phyloP scores from a whole-genome alignment of 1,140 invertebrate species.

The Atta texana region DNA sequence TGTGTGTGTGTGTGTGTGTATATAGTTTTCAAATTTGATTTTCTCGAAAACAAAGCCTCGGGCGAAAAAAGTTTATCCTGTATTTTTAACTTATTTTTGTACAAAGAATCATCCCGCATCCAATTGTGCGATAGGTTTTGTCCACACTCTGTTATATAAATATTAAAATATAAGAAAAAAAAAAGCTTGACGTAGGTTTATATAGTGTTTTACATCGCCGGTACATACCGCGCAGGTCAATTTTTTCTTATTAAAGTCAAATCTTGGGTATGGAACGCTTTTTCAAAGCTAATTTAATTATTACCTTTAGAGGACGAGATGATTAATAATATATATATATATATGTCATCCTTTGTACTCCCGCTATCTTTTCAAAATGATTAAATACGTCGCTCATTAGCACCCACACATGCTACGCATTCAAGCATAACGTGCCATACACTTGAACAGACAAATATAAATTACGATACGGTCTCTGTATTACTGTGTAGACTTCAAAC shows the following conservation, averaged over 20 bases:
- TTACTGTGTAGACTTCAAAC: not conserved
- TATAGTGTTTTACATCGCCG: not conserved
- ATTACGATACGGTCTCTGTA: not conserved
- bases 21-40: no score
- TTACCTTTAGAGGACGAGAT: constrained; percentile 3
- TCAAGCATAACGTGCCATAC: not conserved
- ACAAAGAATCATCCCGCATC: no score
- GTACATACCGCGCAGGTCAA: not conserved
- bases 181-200: not conserved
- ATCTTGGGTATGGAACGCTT: not conserved
- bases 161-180: not conserved
- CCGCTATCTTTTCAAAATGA: constrained; percentile 27
- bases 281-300: constrained; percentile 24
- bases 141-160: not conserved
- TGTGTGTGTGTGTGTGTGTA: no score
- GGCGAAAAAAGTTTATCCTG: no score
- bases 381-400: constrained; percentile 27
- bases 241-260: constrained; percentile 10
- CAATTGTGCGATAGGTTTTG: not conserved
- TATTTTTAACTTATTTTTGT: no score
- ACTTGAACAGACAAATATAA: not conserved
- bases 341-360: not conserved
- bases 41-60: no score
- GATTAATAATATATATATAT: constrained; percentile 27
- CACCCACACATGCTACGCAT: not conserved